Percentiles rank a stretch among this genome's conserved stretches.
phyloP scores from a whole-genome alignment of 2,888 invertebrate genomes.

The Rhaphigaster nebulosa region DNA sequence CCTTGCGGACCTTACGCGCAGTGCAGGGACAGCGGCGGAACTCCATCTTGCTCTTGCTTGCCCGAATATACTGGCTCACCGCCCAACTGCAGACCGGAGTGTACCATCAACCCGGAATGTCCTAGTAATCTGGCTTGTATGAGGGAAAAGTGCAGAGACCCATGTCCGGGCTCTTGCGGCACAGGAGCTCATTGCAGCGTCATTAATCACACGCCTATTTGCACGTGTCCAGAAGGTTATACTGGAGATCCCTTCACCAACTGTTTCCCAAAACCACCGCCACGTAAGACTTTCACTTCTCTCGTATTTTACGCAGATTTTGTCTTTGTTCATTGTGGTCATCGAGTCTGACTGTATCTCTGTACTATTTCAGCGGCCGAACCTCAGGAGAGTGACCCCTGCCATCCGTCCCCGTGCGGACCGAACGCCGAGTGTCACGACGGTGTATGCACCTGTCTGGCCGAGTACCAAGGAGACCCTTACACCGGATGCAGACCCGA shows the following conservation, averaged over 20 bases:
- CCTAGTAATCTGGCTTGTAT: constrained; percentile 80
- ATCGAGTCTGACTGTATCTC: background rate
- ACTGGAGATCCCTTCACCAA: constrained; percentile 74
- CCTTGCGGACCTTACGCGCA: constrained; percentile 89
- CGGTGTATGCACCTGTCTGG: constrained; percentile 82
- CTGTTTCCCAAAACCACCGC: constrained; percentile 69
- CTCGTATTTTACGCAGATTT: background rate
- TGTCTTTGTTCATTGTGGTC: background rate
- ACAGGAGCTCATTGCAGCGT: constrained; percentile 79
- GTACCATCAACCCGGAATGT: constrained; percentile 88
- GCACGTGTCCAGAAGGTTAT: constrained; percentile 73
- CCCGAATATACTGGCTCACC: constrained; percentile 88
- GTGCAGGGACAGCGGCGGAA: constrained; percentile 82
- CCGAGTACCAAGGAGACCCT: constrained; percentile 83
- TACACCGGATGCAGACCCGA: constrained; percentile 84
- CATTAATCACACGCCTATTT: constrained; percentile 74
- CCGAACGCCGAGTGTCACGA: constrained; percentile 83
- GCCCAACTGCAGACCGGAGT: constrained; percentile 85
- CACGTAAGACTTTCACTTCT: constrained; percentile 51
- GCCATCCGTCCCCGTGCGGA: constrained; percentile 85
- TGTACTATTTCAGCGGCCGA: constrained; percentile 51
- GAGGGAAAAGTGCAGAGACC: constrained; percentile 83
- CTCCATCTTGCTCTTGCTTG: constrained; percentile 84
- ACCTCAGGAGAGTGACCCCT: constrained; percentile 75
- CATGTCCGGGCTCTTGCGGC: constrained; percentile 84